Base-by-base conservation (phyloP, 2,797 vertebrate species). In the Aldrovandia affinis region DNA sequence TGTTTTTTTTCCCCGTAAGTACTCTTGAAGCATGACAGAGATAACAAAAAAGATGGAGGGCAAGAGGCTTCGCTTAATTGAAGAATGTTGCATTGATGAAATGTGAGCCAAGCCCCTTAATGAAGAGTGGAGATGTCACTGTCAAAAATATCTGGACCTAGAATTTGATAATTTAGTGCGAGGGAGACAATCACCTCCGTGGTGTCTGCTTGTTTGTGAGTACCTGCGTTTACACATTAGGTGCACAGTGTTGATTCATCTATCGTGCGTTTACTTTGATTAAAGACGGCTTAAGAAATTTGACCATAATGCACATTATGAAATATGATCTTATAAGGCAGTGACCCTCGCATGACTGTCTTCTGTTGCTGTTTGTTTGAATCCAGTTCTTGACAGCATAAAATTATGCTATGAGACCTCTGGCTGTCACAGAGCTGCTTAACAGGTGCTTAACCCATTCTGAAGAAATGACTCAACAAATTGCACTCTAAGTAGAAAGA, bases 381-480 rank as follows among this genome's bases (percentile, higher is more conserved):
- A 28, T 25, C 30, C n/a, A 30, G 50, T 75, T 78, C 14, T 75
- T 75, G 82, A 78, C 73, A 81, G 73, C 82, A 83, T 75, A 44
- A 22, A 42, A 75, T 85, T 87, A 83, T 78, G 85, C 83, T 2
- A 79, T 75, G 42, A 61, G 73, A 78, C 39, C 73, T 44, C 36
- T 63, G 57, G 44, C 55, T 86, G 87, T 89, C 89, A 87, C 83
- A 80, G 75, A 85, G 86, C 88, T 91, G 89, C 89, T 86, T 84
- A 89, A 89, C 89, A 85, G 88, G 87, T 90, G 90, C 91, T 89
- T 89, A 85, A 89, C 90, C 83, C 86, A 83, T 84, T 91, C 89
- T 44, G 86, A 89, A 88, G 83, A 83, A 86, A 88, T 92, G 92
- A 94, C 88, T 93, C 91, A 39, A 88, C 86, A 85, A 87, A 89